These are phyloP conservation scores for Mirounga angustirostris DNA, from an alignment of 2,113 vertebrate genomes.

Conservation along the genomic window DNA sequence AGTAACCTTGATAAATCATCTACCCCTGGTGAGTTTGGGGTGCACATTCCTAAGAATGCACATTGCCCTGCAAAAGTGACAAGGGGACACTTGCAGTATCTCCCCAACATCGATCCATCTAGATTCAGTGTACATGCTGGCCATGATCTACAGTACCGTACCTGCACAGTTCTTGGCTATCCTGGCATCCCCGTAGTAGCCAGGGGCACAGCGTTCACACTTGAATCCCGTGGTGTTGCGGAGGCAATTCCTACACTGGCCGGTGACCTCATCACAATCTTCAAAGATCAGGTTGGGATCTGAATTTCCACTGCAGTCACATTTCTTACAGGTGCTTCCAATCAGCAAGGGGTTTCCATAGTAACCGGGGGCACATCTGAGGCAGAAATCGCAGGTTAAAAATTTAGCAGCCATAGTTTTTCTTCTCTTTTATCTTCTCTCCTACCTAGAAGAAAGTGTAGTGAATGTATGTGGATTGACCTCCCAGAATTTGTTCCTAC, in stretches of 20 bases:
- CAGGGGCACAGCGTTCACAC: constrained; percentile 93
- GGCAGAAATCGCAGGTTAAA: constrained; percentile 69
- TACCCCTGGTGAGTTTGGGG: neutral
- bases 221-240: constrained; percentile 92
- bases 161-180: constrained; percentile 94
- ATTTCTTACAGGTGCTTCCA: constrained; percentile 94
- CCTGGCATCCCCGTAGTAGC: constrained; percentile 96
- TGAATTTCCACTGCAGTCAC: constrained; percentile 97
- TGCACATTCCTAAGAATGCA: neutral
- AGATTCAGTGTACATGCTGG: neutral
- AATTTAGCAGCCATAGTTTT: neutral
- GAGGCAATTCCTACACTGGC: constrained; percentile 95
- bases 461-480: neutral
- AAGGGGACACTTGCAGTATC: neutral
- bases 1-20: neutral
- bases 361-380: constrained; percentile 97
- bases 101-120: neutral
- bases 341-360: constrained; percentile 95
- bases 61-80: neutral
- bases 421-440: constrained; percentile 30
- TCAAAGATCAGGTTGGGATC: constrained; percentile 98
- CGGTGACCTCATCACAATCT: constrained; percentile 96
- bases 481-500: neutral
- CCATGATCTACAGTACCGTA: constrained; percentile 69
- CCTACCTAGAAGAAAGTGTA: neutral